Percentiles rank a stretch among this genome's conserved stretches.
phyloP scores from a whole-genome alignment of 2,888 invertebrate genomes.

The Cryptocephalus moraei region DNA sequence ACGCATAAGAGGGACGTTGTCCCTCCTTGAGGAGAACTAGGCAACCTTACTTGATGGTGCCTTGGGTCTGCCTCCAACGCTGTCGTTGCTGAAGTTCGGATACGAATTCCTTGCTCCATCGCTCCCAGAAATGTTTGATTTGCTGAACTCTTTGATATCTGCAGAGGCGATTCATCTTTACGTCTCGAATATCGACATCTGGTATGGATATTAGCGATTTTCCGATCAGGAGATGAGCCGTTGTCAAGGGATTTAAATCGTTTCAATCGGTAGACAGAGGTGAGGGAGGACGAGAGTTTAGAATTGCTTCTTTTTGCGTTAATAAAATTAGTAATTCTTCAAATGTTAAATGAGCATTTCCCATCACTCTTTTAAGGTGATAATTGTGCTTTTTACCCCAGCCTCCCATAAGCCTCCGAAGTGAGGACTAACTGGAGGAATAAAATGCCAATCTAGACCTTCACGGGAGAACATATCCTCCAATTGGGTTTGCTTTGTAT shows the following conservation, averaged over 20 bases:
- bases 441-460: slow-evolving; percentile 10
- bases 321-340: too few species aligned
- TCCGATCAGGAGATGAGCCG: slow-evolving; percentile 2
- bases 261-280: background rate
- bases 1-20: too few species aligned
- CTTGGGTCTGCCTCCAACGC: slow-evolving; percentile 1
- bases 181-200: background rate
- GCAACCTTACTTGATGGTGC: background rate
- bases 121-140: slow-evolving; percentile 3
- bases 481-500: slow-evolving; percentile 1
- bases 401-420: slow-evolving; percentile 14
- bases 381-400: slow-evolving; percentile 6
- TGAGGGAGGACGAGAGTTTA: too few species aligned
- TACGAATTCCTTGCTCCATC: slow-evolving; percentile 2
- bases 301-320: too few species aligned
- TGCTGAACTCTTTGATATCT: background rate
- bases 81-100: slow-evolving; percentile 2
- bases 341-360: too few species aligned
- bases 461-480: background rate
- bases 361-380: too few species aligned
- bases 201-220: slow-evolving; percentile 1
- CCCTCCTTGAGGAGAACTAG: background rate
- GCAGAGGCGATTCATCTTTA: slow-evolving; percentile 1
- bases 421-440: slow-evolving; percentile 9
- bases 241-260: too few species aligned